A percentile compares a stretch with the other conserved stretches of the same genome.
These are phyloP conservation scores for Shinisaurus crocodilurus DNA, from an alignment of 2,113 vertebrate species.

Conservation along the genomic window DNA sequence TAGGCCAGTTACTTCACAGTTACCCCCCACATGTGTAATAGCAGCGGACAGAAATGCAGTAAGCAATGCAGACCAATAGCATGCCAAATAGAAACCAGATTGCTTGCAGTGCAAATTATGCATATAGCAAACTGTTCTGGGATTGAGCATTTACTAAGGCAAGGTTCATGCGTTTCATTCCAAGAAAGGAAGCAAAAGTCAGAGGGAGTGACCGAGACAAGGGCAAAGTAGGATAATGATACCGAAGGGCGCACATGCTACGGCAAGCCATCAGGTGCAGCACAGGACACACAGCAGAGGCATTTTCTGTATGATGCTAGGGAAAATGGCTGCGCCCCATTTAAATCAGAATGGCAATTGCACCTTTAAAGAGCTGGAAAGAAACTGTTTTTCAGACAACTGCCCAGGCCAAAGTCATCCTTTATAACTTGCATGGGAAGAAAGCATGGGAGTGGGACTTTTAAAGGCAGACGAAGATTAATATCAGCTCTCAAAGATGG, in stretches of 20 bases:
- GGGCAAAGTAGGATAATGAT: neutral
- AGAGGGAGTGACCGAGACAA: neutral
- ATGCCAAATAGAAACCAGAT: neutral
- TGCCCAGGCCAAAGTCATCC: neutral
- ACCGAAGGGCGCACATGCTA: no score
- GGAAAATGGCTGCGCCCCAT: neutral
- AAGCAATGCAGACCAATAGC: neutral
- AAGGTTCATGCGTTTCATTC: neutral
- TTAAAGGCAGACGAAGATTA: neutral
- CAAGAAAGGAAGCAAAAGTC: neutral
- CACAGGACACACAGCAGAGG: neutral
- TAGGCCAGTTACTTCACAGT: neutral
- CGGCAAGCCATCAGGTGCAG: neutral
- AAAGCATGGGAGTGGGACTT: neutral
- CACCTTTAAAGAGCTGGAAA: conserved; percentile 2
- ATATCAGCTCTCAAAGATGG: conserved; percentile 1
- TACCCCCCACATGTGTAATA: neutral
- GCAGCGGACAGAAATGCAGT: neutral
- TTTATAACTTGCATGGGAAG: neutral
- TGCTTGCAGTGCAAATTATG: neutral
- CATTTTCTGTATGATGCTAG: neutral
- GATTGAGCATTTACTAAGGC: neutral
- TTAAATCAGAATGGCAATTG: conserved; percentile 6
- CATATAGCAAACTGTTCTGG: neutral
- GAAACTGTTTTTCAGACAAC: neutral